Evolutionary conservation across 2,888 invertebrate species (phyloP), one percentile per base, ranked within the genome.

Genomic region (Glaucopsyche alexis): DNA sequence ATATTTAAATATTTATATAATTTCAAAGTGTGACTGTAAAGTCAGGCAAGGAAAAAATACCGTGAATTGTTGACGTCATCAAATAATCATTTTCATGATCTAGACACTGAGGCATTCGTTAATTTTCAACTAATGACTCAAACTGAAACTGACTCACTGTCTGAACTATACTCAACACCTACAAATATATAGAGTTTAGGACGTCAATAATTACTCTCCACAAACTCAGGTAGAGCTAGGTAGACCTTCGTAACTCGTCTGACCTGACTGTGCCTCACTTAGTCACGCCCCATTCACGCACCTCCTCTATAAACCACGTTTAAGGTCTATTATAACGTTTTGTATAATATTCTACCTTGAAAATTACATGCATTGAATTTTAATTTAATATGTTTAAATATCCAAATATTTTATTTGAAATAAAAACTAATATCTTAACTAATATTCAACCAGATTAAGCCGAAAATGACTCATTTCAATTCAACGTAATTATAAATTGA

Each of bases 251-350:
- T 75, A 55, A 45, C 71, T 74, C 75, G 73, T 77, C 79, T 80
- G 77, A 77, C 83, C 74, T 50, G 79, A 80, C 80, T 88, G 84
- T 78, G 85, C 78, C 82, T 81, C 77, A 81, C 79, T 79, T 81
- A 83, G 89, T 88, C 88, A 89, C 88, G 90, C 87, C 89, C 89
- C 89, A 88, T 90, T 88, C 86, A 82, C 81, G 76, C 69, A 75
- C 76, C 73, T 73, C 76, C 73, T 75, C 70, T 71, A 67, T 72
- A 67, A 55, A 55, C 60, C 71, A 67, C 80, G 80, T 83, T 83
- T 82, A 83, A 69, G 16, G 78, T 79, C 79, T 79, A 79, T 80
- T 78, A 78, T 81, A 83, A 82, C 84, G 83, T 42, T n/a, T 42
- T 7, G 7, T 7, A 45, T 47, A 16, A 47, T n/a, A 40, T 47